Evolutionary conservation across 2,113 vertebrate genomes (phyloP), one percentile per base, ranked within the genome.

Genomic region (Platycercus adscitus): DNA sequence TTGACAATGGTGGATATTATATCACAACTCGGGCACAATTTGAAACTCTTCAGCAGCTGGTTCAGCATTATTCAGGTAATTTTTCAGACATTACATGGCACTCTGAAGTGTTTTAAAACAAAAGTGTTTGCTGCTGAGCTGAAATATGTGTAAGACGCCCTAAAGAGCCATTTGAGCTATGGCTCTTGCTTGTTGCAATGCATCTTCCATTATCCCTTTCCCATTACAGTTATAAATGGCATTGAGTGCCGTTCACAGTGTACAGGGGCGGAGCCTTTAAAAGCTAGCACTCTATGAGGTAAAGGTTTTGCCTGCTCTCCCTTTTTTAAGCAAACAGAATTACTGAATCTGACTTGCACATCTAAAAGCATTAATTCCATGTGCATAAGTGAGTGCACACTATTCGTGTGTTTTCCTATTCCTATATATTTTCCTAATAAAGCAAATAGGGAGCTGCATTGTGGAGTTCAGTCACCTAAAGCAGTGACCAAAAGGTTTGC

Each of bases 21-120:
- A 99, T 99, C 95, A 99, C 99, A 96, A 99, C 99, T 84, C 98
- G 99, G 88, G 99, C 99, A 91, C 99, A 99, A 96, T 99, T 99
- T 96, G 99, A 99, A 95, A 99, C 98, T 2, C 98, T 99, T 86
- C 99, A 99, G 97, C 99, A 99, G 96, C 98, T 99, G 81, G 99
- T 99, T 80, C 99, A 99, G 81, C 99, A 99, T 97, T 99, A 99
- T 94, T 99, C 99, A 98, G 99, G 99, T 99, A 99, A 98, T 79
- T 90, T 96, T 61, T 85, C 49, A 79, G 75, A 89, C 92, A 89
- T 83, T 69, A 76, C 68, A 60, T 5, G 2, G 35, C 90, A 55
- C 93, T 68, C 81, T 87, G 35, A 88, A 85, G 91, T 86, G 63
- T 71, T 91, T 86, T 95, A 95, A 96, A 88, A 83, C 82, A 93